Percentiles rank a stretch among this genome's conserved stretches.
phyloP scores from a whole-genome alignment of 2,797 vertebrate species.

The Apogon hyalosoma region DNA sequence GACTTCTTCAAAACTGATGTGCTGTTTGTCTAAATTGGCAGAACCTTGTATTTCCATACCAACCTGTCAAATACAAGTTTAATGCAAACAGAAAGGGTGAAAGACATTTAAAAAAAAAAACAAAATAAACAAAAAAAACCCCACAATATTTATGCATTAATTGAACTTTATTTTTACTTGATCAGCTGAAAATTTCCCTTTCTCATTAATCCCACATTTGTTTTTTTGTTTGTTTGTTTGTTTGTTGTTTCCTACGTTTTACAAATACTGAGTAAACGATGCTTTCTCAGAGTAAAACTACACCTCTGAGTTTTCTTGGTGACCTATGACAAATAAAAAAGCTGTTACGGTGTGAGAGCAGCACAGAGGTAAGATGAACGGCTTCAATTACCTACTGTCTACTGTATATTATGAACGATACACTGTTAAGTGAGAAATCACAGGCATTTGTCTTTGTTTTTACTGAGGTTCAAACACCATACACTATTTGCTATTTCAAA shows the following conservation, averaged over 20 bases:
- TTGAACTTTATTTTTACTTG: slow-evolving; percentile 17
- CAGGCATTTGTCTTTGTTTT: slow-evolving; percentile 12
- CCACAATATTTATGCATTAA: slow-evolving; percentile 27
- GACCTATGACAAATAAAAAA: slow-evolving; percentile 33
- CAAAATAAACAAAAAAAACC: too few species aligned
- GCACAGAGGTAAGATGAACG: slow-evolving; percentile 31
- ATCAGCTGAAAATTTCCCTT: slow-evolving; percentile 12
- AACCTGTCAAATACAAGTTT: background rate
- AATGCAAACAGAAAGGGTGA: background rate
- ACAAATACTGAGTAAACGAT: background rate
- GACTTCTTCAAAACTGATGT: background rate
- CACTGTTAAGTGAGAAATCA: background rate
- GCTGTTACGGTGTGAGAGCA: slow-evolving; percentile 11
- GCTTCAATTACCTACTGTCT: slow-evolving; percentile 33
- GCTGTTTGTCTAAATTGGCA: background rate
- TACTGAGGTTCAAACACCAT: slow-evolving; percentile 2
- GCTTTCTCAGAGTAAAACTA: background rate
- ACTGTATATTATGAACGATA: too few species aligned
- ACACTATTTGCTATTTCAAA: background rate
- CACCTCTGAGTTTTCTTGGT: slow-evolving; percentile 5
- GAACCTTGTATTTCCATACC: background rate
- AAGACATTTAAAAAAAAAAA: too few species aligned
- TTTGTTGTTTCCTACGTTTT: background rate
- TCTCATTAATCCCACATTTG: background rate
- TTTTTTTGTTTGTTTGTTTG: background rate